Evolutionary conservation across 1,140 invertebrate species (phyloP).

Genomic region (Drosophila suzukii): DNA sequence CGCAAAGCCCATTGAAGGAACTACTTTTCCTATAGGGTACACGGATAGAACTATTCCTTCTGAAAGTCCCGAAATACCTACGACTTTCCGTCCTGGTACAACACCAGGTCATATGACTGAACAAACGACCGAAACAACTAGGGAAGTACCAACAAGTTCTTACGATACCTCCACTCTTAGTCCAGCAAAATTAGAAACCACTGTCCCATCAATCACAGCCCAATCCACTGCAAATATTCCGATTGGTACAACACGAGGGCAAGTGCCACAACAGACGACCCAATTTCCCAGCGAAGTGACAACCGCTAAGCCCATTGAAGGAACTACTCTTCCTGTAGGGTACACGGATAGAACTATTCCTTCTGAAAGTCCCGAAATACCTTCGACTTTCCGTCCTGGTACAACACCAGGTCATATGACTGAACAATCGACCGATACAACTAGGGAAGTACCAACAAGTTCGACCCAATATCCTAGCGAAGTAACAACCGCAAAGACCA

Average conservation of each 20-base stretch:
- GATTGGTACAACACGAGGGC: not conserved
- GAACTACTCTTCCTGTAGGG: not conserved
- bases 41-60: not conserved
- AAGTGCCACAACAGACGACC: not conserved
- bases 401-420: not conserved
- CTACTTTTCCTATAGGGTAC: not conserved
- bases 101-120: not conserved
- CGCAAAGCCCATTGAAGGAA: not conserved
- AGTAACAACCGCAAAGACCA: too few relatives aligned
- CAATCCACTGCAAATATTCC: not conserved
- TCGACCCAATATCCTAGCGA: too few relatives aligned
- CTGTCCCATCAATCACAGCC: not conserved
- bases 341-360: not conserved
- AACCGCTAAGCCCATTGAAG: not conserved
- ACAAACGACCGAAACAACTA: not conserved
- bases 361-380: not conserved
- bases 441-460: too few relatives aligned
- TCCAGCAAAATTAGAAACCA: not conserved
- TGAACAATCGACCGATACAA: slow-evolving; percentile 2
- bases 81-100: not conserved
- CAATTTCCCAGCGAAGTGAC: not conserved
- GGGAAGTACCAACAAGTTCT: not conserved
- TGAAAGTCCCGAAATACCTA: not conserved
- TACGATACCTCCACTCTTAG: not conserved
- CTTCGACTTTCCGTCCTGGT: not conserved